Base-by-base conservation (phyloP, 2,113 vertebrate species). In the Rhinopomastus cyanomelas region DNA sequence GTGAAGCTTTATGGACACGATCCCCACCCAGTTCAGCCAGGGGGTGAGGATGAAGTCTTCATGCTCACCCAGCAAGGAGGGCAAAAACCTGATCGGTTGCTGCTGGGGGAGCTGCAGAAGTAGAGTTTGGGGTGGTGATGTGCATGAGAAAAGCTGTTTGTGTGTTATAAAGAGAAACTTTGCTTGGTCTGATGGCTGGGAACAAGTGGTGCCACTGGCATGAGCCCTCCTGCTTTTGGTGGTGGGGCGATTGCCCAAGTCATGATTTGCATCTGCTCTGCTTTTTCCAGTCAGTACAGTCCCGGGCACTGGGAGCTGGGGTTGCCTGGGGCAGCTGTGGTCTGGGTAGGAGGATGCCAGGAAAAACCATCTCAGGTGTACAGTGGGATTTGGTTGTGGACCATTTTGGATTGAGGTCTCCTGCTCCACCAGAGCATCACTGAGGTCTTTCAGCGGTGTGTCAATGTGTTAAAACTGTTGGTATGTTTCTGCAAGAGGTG, bases 11-110 rank as follows among this genome's bases (percentile, higher is more conserved):
- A 77, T 44, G 0, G 0, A 6, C 0, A 1, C 30, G 76, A 46
- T 71, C 25, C 16, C 12, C 12, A 42, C 19, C 8, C 44, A 16
- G 27, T 0, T 0, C 0, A 5, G 12, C 29, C 0, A 1, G 30
- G 37, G 46, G 20, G 5, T 60, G 39, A 52, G 67, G 61, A 27
- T 66, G 37, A 20, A 20, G 26, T 67, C 52, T 87, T n/a, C 2
- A 4, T 1, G 2, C 32, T 75, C 0, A 0, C 29, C n/a, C 36
- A 83, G 26, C 12, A 42, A 79, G 44, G 52, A 68, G 18, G 53
- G 37, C 7, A 57, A 37, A 39, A 79, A 72, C 79, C n/a, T n/a
- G n/a, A 53, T 16, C 16, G 39, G 16, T 77, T 75, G 56, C 17
- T 79, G 22, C 19, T 52, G 48, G 9, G 4, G 34, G 26, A 32